Evolutionary conservation across 2,888 invertebrate species (phyloP).

Genomic region (Hydropsyche betteni): DNA sequence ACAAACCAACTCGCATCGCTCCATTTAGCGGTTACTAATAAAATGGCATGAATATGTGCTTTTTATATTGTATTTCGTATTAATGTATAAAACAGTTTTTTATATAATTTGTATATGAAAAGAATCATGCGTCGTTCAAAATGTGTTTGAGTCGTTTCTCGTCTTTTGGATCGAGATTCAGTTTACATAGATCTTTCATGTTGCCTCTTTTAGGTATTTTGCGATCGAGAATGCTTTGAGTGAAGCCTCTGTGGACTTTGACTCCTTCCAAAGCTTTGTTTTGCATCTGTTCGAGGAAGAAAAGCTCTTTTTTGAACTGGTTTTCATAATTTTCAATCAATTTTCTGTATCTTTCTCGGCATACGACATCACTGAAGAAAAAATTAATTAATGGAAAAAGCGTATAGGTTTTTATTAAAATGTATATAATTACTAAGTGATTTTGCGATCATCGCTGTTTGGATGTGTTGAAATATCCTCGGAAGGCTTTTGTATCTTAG

Average conservation of each 20-base stretch:
- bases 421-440: slow-evolving; percentile 70
- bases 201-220: slow-evolving; percentile 59
- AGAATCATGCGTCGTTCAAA: slow-evolving; percentile 48
- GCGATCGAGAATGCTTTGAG: slow-evolving; percentile 66
- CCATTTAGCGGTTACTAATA: slow-evolving; percentile 90
- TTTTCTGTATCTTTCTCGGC: slow-evolving; percentile 69
- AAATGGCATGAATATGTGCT: slow-evolving; percentile 78
- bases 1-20: slow-evolving; percentile 88
- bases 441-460: slow-evolving; percentile 66
- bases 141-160: slow-evolving; percentile 55
- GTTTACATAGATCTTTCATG: slow-evolving; percentile 54
- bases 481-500: neutral
- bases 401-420: neutral
- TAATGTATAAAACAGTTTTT: neutral
- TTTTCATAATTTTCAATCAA: slow-evolving; percentile 64
- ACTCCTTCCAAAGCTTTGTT: slow-evolving; percentile 71
- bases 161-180: slow-evolving; percentile 56
- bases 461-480: slow-evolving; percentile 70
- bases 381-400: neutral
- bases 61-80: neutral
- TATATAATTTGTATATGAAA: neutral
- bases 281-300: slow-evolving; percentile 70
- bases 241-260: slow-evolving; percentile 72
- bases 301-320: slow-evolving; percentile 71
- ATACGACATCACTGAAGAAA: slow-evolving; percentile 67